Evolutionary conservation across 35 echinoderm and acorn worm species (phyloP), one percentile per base, ranked within the genome.

Genomic region (Ophiothrix spiculata): DNA sequence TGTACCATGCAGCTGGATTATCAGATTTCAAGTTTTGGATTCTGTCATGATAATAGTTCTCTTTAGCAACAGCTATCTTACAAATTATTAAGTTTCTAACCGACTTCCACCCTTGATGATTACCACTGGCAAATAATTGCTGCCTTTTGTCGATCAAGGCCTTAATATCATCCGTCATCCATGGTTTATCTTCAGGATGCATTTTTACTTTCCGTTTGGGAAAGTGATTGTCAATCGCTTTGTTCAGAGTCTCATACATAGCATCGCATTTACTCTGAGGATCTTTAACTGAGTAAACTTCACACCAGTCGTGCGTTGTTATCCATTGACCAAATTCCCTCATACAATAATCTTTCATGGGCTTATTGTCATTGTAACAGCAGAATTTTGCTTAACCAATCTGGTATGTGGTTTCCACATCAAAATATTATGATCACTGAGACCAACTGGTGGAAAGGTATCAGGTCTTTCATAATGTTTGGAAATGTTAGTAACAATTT

Each of bases 401-500:
- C 21, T 54, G 8, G 45, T 8, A 8, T 11, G 21, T 64, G 81
- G 56, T 64, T 84, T 84, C 21, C 46, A 54, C 32, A 39, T 35
- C 11, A 84, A 36, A 69, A 60, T 32, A 29, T 31, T 32, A 39
- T 84, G 81, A 33, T 84, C 81, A 56, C 81, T 84, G 29, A 36
- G 46, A 29, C 29, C 81, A 28, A 84, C 36, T 1, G 81, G 54
- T 35, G 81, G 40, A 33, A 21, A 31, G 19, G 64, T 64, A 16
- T 38, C 54, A 64, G 81, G 40, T 15, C 35, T 54, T 3, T 34
- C 23, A 69, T 84, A 84, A 14, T 84, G 31, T 36, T 39, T 12
- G 25, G 40, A n/a, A 14, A 84, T 35, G 35, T 84, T 39, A 36
- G 81, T 84, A 21, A 84, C 23, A 34, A 84, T 84, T 56, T 84